Evolutionary conservation across 2,113 vertebrate genomes (phyloP).

Genomic region (Rhipidura dahli): DNA sequence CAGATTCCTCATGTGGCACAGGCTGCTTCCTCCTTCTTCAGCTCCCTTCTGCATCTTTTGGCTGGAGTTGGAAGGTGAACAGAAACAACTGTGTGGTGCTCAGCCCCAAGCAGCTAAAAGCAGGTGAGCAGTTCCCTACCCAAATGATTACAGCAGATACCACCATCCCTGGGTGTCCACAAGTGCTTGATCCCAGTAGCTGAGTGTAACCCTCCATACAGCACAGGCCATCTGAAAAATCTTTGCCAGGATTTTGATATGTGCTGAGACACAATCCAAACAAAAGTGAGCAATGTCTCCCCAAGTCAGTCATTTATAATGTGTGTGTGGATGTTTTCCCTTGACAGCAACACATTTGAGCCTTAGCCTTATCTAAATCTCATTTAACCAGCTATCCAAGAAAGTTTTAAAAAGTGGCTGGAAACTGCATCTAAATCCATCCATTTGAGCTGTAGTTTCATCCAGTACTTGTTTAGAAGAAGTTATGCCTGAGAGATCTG

Average conservation of each 20-base stretch:
- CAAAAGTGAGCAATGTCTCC: neutral
- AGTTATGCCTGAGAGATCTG: neutral
- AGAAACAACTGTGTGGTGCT: neutral
- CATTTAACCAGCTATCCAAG: neutral
- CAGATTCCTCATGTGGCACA: neutral
- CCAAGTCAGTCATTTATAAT: neutral
- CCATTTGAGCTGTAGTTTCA: neutral
- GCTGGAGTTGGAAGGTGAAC: neutral
- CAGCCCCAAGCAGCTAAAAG: neutral
- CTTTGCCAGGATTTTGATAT: neutral
- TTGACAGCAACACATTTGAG: neutral
- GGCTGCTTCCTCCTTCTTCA: neutral
- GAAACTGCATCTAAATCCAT: neutral
- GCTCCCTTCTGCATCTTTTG: neutral
- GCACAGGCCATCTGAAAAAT: neutral
- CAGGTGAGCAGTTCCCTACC: neutral
- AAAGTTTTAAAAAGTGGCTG: neutral
- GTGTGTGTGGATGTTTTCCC: neutral
- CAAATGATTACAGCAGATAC: neutral
- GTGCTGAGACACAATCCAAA: neutral
- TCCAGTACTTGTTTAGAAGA: constrained; percentile 15
- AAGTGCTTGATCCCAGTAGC: neutral
- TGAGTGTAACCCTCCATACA: neutral
- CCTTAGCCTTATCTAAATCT: neutral
- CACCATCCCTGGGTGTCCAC: neutral